phyloP scores from a whole-genome alignment of 2,113 vertebrate genomes.

The Colossoma macropomum region DNA sequence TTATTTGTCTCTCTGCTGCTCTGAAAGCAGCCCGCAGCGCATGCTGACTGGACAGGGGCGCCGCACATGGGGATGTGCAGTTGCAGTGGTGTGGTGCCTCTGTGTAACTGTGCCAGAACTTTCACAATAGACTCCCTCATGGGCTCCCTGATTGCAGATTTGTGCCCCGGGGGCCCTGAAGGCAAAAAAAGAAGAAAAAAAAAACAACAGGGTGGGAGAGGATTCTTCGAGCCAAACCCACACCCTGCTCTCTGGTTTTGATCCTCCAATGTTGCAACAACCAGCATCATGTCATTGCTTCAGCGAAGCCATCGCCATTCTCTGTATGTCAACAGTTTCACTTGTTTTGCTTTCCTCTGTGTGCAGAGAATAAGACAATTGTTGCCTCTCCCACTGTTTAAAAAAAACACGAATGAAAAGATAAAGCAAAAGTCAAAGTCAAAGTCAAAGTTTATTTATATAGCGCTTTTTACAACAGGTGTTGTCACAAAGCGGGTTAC shows the following conservation, averaged over 20 bases:
- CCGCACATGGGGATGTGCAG: neutral
- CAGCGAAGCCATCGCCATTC: conserved; percentile 33
- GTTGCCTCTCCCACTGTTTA: neutral
- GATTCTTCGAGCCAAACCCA: conserved; percentile 40
- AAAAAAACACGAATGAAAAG: conserved; percentile 14
- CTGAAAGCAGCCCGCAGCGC: neutral
- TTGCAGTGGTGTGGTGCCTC: conserved; percentile 37
- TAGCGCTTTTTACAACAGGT: too few relatives aligned
- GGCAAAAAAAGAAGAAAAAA: neutral
- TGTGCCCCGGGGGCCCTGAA: conserved; percentile 27
- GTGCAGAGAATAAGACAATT: conserved; percentile 18
- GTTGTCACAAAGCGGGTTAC: too few relatives aligned
- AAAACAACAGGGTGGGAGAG: conserved; percentile 12
- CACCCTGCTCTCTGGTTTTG: conserved; percentile 41
- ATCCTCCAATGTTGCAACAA: conserved; percentile 54
- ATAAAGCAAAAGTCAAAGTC: too few relatives aligned
- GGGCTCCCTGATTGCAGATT: conserved; percentile 45
- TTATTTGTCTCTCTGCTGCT: conserved; percentile 23
- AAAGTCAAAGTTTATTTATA: too few relatives aligned
- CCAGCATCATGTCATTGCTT: conserved; percentile 47
- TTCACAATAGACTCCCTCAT: conserved; percentile 55
- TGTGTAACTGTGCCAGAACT: conserved; percentile 42
- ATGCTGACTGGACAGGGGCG: conserved; percentile 1
- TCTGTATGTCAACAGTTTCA: conserved; percentile 24
- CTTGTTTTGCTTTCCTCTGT: conserved; percentile 32